These are phyloP conservation scores for Stegodyphus mimosarum DNA, from an alignment of 1,140 invertebrate genomes.

Conservation along the genomic window DNA sequence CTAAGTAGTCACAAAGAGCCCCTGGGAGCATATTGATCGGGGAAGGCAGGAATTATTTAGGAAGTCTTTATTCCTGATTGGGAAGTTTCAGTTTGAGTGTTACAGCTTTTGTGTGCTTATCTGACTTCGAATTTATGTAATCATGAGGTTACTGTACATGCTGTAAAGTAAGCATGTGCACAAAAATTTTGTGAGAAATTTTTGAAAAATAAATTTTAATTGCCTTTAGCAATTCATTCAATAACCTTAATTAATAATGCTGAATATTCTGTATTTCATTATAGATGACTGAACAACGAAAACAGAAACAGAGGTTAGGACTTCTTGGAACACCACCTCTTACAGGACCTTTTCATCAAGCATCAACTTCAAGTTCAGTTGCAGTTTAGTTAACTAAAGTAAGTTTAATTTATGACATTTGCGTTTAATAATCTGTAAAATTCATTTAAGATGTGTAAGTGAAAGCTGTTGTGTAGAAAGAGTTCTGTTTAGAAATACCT, in stretches of 20 bases:
- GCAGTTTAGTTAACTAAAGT: constrained; percentile 24
- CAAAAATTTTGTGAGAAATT: not conserved
- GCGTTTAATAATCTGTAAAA: not conserved
- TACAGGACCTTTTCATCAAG: constrained; percentile 38
- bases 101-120: too few species aligned
- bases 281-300: constrained; percentile 92
- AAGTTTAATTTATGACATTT: not conserved
- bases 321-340: constrained; percentile 28
- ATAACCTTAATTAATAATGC: not conserved
- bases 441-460: too few species aligned
- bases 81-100: too few species aligned
- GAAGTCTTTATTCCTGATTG: too few species aligned
- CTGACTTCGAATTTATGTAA: too few species aligned
- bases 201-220: not conserved
- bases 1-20: too few species aligned
- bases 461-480: too few species aligned
- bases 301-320: constrained; percentile 90
- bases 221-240: not conserved
- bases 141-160: too few species aligned
- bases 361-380: constrained; percentile 55
- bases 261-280: constrained; percentile 54
- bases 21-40: too few species aligned
- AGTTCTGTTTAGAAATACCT: too few species aligned
- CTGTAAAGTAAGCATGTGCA: too few species aligned
- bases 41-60: too few species aligned